Evolutionary conservation across 2,888 invertebrate species (phyloP), one percentile per base, ranked within the genome.

Genomic region (Cyclophora punctaria): DNA sequence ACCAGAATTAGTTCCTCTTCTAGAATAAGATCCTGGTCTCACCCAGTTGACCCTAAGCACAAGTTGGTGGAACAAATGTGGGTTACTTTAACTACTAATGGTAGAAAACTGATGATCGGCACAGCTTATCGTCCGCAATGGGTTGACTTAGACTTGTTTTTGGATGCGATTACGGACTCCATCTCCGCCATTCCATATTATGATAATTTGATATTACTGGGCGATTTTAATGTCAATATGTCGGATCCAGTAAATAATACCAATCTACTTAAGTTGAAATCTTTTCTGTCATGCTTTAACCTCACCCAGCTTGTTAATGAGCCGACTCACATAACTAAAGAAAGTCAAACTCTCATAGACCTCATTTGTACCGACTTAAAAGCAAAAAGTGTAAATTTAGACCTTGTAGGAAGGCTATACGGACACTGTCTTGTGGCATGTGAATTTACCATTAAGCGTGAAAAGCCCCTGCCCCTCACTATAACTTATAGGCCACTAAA

Each of bases 71-170:
- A 58, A 20, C 58, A 58, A n/a, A 55, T 58, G 56, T 55, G 51
- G 56, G 45, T 56, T n/a, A 51, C 5, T 5, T 3, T 44, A 3
- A 40, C 37, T 2, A 3, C 46, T 4, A 50, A 46, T 35, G 45
- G 49, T 1, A 44, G 7, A 2, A 49, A 45, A 4, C 3, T 59
- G 2, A 41, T 46, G 0, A 45, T 56, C 2, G 58, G 56, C 20
- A 56, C 56, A 0, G 58, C 56, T 1, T 57, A 57, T 41, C 49
- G 57, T 0, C 55, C 57, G 2, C 49, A 45, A 4, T 53, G 55
- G 54, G 3, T 50, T 3, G 34, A 47, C 20, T n/a, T 55, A 3
- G 50, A 56, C 40, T 2, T 55, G 3, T 58, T 58, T 46, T 34
- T 58, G 2, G 53, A 55, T 7, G 52, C 52, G 0, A 7, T 58